Base-by-base conservation (phyloP, 2,113 vertebrate genomes). In the Misgurnus mizolepis region DNA sequence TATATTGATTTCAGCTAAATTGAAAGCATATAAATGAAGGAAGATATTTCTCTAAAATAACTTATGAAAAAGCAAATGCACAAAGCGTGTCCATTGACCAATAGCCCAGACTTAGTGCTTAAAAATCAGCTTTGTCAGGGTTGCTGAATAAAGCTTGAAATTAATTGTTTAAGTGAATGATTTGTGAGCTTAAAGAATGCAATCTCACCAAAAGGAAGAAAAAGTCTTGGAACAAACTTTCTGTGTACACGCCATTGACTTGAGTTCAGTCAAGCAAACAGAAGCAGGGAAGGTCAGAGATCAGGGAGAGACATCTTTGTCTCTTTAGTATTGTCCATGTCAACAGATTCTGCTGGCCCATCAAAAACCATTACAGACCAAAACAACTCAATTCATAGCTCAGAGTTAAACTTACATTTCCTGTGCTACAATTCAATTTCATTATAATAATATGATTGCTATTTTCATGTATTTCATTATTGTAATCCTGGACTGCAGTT, bases 251-350 rank as follows among this genome's bases (percentile, higher is more conserved):
- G 76, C 72, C 71, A 86, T 80, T 82, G 76, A 71, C 60, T 75
- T 71, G 69, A 53, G 75, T 11, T 43, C 80, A 83, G 64, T 82
- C 60, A 76, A 80, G 83, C 84, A 85, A 83, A 56, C 58, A 72
- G 61, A 49, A 67, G 65, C 61, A 49, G 58, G 49, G 47, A 53
- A 79, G 82, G 82, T 84, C 84, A 76, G 70, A 78, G 83, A 76
- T 82, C 81, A 79, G 66, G 40, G 67, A 80, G 45, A 82, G 71
- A 12, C 55, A 64, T 80, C 73, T 74, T 87, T 83, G 71, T 82
- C 55, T 67, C 61, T 39, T 34, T 45, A 22, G 58, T 47, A 74
- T 83, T 85, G 82, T 83, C 78, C 68, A 79, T 72, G 77, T 78
- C 66, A 80, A 58, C 18, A 43, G 75, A 49, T 79, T 77, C 64